Percentiles rank a stretch among this genome's conserved stretches.
phyloP scores from a whole-genome alignment of 2,797 vertebrate species.

The Pseudomugil tenellus region DNA sequence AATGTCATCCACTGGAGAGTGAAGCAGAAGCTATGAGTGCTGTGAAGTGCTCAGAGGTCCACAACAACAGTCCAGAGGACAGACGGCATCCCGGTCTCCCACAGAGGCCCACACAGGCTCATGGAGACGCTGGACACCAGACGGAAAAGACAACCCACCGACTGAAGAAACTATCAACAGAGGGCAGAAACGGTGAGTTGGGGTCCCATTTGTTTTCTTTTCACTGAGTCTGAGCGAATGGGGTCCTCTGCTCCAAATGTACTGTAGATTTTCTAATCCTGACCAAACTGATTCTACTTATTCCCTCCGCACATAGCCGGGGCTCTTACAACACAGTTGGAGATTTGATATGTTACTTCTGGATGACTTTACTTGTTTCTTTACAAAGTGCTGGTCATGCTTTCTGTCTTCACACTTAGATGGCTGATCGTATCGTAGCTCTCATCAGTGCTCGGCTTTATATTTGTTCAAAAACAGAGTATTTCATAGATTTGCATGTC shows the following conservation, averaged over 20 bases:
- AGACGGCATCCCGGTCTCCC: constrained; percentile 62
- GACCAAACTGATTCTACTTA: background rate
- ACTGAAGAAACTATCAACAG: constrained; percentile 56
- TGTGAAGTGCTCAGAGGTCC: constrained; percentile 69
- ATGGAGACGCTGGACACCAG: constrained; percentile 44
- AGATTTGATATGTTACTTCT: background rate
- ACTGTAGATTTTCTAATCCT: background rate
- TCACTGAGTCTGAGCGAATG: background rate
- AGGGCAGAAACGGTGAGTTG: constrained; percentile 76
- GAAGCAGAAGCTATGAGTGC: constrained; percentile 79
- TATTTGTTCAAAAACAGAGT: no score
- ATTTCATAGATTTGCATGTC: no score
- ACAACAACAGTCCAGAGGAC: constrained; percentile 38
- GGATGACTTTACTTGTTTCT: background rate
- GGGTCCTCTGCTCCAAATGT: background rate
- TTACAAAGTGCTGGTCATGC: no score
- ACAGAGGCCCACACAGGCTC: constrained; percentile 50
- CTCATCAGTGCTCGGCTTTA: no score
- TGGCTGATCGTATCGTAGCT: no score
- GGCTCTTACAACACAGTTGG: background rate
- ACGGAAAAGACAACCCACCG: constrained; percentile 45
- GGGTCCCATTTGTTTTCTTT: constrained; percentile 6
- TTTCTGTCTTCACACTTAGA: no score
- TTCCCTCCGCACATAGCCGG: background rate
- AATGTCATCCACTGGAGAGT: constrained; percentile 52